A percentile compares a stretch with the other conserved stretches of the same genome.
phyloP scores from a whole-genome alignment of 2,113 vertebrate species.

The Echinops telfairi region DNA sequence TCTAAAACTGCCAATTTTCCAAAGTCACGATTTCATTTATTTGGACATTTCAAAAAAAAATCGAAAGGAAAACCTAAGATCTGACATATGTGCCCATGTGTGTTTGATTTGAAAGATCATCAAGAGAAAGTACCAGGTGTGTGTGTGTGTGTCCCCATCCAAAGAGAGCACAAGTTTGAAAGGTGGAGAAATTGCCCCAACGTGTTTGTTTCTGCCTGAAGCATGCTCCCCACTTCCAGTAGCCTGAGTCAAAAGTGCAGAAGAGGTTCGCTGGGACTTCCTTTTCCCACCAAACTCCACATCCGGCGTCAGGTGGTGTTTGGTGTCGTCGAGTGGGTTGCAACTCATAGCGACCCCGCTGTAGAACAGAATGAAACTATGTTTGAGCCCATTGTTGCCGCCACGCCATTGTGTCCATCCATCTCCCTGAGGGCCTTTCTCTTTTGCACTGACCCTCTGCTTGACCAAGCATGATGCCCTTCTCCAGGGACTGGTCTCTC shows the following conservation, averaged over 20 bases:
- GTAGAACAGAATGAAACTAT: too few species aligned
- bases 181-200: not conserved
- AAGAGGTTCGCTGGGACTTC: not conserved
- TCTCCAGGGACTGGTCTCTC: too few species aligned
- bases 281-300: not conserved
- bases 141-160: not conserved
- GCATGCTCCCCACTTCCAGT: not conserved
- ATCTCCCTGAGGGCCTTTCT: too few species aligned
- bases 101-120: conserved; percentile 31
- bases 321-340: too few species aligned
- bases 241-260: not conserved
- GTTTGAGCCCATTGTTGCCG: too few species aligned
- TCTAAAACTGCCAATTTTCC: conserved; percentile 41
- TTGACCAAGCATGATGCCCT: too few species aligned
- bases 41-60: conserved; percentile 60
- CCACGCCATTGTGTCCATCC: too few species aligned
- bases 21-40: conserved; percentile 59
- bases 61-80: too few species aligned
- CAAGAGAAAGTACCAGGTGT: not conserved
- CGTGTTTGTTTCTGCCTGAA: not conserved
- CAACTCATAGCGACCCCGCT: too few species aligned
- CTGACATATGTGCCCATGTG: too few species aligned
- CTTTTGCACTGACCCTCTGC: too few species aligned
- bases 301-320: too few species aligned
- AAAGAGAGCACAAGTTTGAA: not conserved